A percentile compares a stretch with the other conserved stretches of the same genome.
Evolutionary conservation across 1,140 invertebrate genomes (phyloP).

Genomic region (Heliothis virescens): DNA sequence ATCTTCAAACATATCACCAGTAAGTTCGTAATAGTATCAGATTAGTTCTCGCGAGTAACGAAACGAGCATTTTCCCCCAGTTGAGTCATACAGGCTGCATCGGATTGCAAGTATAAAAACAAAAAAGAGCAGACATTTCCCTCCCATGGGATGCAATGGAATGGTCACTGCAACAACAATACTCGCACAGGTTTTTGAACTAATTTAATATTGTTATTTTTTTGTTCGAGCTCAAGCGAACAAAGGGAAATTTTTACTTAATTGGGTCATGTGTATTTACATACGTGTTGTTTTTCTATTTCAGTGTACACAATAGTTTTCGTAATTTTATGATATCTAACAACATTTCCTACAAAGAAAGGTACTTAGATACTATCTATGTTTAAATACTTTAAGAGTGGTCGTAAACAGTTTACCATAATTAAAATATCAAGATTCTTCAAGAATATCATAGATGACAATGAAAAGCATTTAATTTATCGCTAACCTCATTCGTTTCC

Average conservation of each 20-base stretch:
- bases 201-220: constrained; percentile 29
- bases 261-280: constrained; percentile 12
- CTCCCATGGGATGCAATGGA: constrained; percentile 13
- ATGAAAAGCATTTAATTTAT: no score
- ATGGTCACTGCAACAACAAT: constrained; percentile 28
- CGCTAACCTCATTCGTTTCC: no score
- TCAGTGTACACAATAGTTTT: not conserved
- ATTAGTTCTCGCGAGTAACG: constrained; percentile 2
- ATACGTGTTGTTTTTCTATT: not conserved
- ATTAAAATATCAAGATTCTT: no score
- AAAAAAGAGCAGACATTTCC: not conserved
- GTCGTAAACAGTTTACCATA: no score
- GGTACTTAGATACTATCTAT: no score
- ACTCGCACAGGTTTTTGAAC: constrained; percentile 27
- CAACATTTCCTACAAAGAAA: no score
- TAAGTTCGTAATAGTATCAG: not conserved
- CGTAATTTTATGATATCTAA: no score
- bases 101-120: constrained; percentile 28
- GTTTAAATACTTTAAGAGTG: no score
- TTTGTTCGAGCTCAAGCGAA: constrained; percentile 2
- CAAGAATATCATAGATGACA: no score
- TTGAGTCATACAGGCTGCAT: constrained; percentile 21
- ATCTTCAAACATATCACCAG: not conserved
- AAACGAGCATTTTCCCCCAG: not conserved
- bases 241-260: constrained; percentile 11